A percentile compares a stretch with the other conserved stretches of the same genome.
Conservation (phyloP, 2,888 invertebrate genomes). For the Byasa hedistus region DNA sequence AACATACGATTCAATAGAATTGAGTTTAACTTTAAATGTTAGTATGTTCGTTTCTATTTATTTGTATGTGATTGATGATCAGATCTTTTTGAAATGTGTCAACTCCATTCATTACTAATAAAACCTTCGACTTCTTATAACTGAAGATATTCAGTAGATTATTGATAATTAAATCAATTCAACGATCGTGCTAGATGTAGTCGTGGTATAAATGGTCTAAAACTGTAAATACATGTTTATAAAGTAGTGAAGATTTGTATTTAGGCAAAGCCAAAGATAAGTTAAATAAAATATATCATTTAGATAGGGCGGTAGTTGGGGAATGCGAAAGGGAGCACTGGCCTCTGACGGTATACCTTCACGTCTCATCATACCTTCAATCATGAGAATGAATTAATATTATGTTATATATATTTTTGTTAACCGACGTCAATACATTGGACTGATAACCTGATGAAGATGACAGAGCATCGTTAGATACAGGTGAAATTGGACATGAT, state of each 20-base stretch:
- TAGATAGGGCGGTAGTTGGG: slow-evolving; percentile 25
- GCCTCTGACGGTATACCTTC: no score
- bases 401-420: neutral
- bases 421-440: no score
- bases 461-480: no score
- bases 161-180: neutral
- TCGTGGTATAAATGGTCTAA: slow-evolving; percentile 32
- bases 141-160: neutral
- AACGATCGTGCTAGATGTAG: slow-evolving; percentile 1
- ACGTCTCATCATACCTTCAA: no score
- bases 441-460: no score
- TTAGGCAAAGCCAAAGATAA: slow-evolving; percentile 65
- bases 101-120: neutral
- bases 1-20: no score
- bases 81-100: slow-evolving; percentile 13
- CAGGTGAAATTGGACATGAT: no score
- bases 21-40: no score
- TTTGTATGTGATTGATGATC: neutral
- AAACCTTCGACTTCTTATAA: no score
- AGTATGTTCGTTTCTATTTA: no score
- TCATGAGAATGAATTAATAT: neutral
- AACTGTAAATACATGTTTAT: slow-evolving; percentile 41
- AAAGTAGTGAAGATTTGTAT: slow-evolving; percentile 40
- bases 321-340: slow-evolving; percentile 12
- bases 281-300: slow-evolving; percentile 42